Evolutionary conservation across 2,888 invertebrate genomes (phyloP).

Genomic region (Microctonus hyperodae): DNA sequence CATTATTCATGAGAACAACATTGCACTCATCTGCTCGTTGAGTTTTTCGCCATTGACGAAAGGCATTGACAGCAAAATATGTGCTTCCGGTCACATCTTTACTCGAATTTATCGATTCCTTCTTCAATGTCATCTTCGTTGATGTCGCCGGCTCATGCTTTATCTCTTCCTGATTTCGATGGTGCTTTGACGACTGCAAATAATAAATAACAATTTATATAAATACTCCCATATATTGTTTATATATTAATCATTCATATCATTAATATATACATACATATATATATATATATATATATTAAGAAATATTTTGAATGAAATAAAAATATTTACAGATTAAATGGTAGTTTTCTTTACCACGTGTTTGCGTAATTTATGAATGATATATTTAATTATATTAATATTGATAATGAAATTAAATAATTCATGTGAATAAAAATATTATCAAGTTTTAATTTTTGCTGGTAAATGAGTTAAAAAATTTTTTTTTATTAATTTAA

Average conservation of each 20-base stretch:
- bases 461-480: no score
- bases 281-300: no score
- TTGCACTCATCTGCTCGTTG: slow-evolving; percentile 37
- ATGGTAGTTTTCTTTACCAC: background rate
- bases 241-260: background rate
- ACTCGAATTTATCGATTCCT: slow-evolving; percentile 4
- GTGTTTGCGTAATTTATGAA: background rate
- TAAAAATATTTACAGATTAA: background rate
- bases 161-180: slow-evolving; percentile 24
- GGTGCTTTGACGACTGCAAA: slow-evolving; percentile 39
- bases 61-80: slow-evolving; percentile 46
- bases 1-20: slow-evolving; percentile 15
- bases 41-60: slow-evolving; percentile 56
- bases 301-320: no score
- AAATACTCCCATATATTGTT: background rate
- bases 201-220: background rate
- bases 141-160: slow-evolving; percentile 25
- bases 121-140: background rate
- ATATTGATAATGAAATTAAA: background rate
- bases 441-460: no score
- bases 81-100: slow-evolving; percentile 29
- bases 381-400: background rate
- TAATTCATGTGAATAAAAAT: background rate
- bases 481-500: background rate
- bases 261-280: background rate